These are phyloP conservation scores for Agriopis leucophaearia DNA, from an alignment of 2,888 invertebrate genomes.

Conservation along the genomic window DNA sequence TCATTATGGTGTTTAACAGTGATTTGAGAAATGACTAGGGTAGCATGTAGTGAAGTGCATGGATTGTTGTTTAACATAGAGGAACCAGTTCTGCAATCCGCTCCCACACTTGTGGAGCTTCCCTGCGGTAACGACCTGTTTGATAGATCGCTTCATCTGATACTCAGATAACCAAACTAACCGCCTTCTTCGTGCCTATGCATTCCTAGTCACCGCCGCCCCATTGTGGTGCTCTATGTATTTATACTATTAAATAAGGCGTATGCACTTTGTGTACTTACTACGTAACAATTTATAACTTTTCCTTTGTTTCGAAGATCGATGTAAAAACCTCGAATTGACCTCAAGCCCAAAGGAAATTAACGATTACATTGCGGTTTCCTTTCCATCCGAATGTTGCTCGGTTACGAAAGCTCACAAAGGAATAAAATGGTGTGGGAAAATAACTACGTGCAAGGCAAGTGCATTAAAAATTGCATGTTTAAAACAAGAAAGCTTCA, in stretches of 20 bases:
- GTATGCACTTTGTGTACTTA: not conserved
- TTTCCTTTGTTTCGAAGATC: constrained; percentile 16
- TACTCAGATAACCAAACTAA: constrained; percentile 61
- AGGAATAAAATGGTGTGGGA: constrained; percentile 34
- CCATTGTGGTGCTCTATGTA: constrained; percentile 48
- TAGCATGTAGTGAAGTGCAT: constrained; percentile 59
- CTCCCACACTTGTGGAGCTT: constrained; percentile 83
- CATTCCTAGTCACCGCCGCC: constrained; percentile 56
- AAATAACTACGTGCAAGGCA: constrained; percentile 23
- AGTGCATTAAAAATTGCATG: not conserved
- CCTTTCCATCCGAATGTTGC: constrained; percentile 47
- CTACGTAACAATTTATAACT: constrained; percentile 18
- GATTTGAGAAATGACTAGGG: constrained; percentile 48
- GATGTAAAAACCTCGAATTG: constrained; percentile 30
- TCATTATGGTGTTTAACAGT: constrained; percentile 44
- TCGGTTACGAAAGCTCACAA: constrained; percentile 48
- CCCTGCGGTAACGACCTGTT: constrained; percentile 75
- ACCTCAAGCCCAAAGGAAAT: constrained; percentile 48
- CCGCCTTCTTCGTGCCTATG: constrained; percentile 54
- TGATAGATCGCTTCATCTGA: constrained; percentile 81
- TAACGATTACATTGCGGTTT: constrained; percentile 58
- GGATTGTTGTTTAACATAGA: constrained; percentile 64
- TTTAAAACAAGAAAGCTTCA: not conserved
- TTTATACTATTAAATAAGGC: not conserved
- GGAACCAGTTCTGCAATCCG: constrained; percentile 74